These are phyloP conservation scores for Odontomachus brunneus DNA, from an alignment of 1,140 invertebrate genomes.

Conservation along the genomic window DNA sequence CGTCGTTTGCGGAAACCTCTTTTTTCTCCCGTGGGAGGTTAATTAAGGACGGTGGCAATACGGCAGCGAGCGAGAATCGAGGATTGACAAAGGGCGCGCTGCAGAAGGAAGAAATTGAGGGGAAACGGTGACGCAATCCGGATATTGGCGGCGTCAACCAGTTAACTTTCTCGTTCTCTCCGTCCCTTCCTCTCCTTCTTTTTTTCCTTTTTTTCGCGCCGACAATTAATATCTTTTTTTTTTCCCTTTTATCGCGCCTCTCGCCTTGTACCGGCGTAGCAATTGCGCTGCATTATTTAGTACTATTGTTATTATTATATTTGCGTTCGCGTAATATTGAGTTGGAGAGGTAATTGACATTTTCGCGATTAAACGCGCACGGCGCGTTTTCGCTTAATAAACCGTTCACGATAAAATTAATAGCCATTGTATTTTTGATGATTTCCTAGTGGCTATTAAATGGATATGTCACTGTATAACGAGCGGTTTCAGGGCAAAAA, in stretches of 20 bases:
- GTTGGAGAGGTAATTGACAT: background rate
- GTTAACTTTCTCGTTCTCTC: background rate
- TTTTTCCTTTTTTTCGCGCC: no score
- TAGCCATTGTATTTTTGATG: no score
- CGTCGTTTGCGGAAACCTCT: conserved; percentile 2
- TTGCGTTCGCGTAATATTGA: background rate
- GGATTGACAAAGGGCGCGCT: conserved; percentile 23
- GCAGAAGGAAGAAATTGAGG: background rate
- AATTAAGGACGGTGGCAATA: conserved; percentile 41
- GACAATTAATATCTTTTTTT: no score
- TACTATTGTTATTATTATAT: background rate
- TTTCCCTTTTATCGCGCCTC: no score
- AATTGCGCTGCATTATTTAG: no score
- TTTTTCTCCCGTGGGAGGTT: conserved; percentile 18
- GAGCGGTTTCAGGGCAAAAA: background rate
- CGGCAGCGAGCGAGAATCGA: background rate
- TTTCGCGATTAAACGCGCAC: background rate
- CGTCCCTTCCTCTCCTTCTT: background rate
- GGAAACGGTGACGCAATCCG: background rate
- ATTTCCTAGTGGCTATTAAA: no score
- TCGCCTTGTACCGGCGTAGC: no score
- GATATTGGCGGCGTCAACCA: conserved; percentile 24
- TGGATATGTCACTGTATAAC: no score
- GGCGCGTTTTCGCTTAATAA: no score
- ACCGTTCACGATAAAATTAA: no score